Base-by-base conservation (phyloP, 2,888 invertebrate species). In the Lasioglossum zephyrum region DNA sequence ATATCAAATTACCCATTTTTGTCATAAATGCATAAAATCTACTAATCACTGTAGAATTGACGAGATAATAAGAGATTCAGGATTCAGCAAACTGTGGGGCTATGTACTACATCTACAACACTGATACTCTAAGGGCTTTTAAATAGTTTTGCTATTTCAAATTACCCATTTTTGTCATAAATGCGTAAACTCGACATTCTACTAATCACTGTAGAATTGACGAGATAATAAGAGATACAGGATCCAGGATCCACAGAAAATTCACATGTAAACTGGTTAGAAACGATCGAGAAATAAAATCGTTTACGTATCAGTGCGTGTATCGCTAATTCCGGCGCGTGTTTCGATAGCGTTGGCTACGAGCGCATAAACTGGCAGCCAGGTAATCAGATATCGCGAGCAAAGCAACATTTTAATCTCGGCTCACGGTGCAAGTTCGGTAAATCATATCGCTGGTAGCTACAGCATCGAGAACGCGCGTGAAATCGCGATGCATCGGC, bases 371-470 rank as follows among this genome's bases (percentile, higher is more conserved):
- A 63, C 31, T 53, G 26, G 60, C 26, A 60, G 60, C 18, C 36
- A 53, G 36, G 70, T 75, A 70, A 84, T 81, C 84, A 47, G 66
- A 84, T 80, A 86, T 75, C 73, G 66, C 73, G 44, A 31, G 66
- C 36, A 6, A 16, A 31, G 57, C 73, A 57, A 74, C 77, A 85
- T 79, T 85, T 85, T 76, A 81, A 81, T 81, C 75, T 44, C 57
- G 57, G 39, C 39, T 13, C 18, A 26, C 73, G 81, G 77, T 81
- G 66, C 63, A 73, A 69, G 31, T 73, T 77, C 57, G 66, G 83
- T 77, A 82, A 84, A 84, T 81, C 76, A 77, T 82, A 83, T 83
- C 81, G 76, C 82, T 31, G 60, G 60, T 63, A 63, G 26, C 31
- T 31, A 2, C 31, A 16, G 60, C 60, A n/a, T 31, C 60, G 57